Evolutionary conservation across 2,888 invertebrate species (phyloP), one percentile per base, ranked within the genome.

Genomic region (Cryptophagus acutangulus): DNA sequence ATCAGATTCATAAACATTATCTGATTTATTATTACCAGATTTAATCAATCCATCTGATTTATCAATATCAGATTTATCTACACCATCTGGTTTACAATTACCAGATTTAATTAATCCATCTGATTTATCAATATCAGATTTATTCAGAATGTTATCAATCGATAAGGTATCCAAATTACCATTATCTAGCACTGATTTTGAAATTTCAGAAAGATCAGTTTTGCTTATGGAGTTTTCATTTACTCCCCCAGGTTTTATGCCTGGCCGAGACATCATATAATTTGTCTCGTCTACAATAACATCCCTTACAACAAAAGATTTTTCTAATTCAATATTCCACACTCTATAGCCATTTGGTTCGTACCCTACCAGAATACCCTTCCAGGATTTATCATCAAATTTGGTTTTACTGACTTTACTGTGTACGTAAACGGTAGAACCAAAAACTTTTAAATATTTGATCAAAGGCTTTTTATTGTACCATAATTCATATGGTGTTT

Each of bases 291-390:
- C 15, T 28, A 13, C 3, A 4, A 28, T 36, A 25, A 36, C 14
- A 18, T 35, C 35, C 20, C 35, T 35, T 8, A 10, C 35, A 4
- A 35, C 3, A 35, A 26, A 3, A 20, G 20, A 35, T 18, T 10
- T 35, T 13, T 18, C 9, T 9, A 3, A 13, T 20, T 35, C 24
- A 9, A 15, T 6, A 6, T 26, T 20, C 20, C 20, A 35, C 5
- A 35, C 20, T 18, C 20, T 18, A 10, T 35, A 35, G n/a, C 36
- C 36, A 8, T 30, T 30, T 28, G 36, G 28, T 30, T 31, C 28
- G 14, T 36, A 36, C 3, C 36, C 36, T 4, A 36, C 36, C 15
- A 36, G 15, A 5, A 36, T 31, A 20, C 31, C 36, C 15, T 36
- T 36, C 4, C 8, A 2, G 12, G 26, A 26, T 20, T 35, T 35